Percentiles rank a stretch among this genome's conserved stretches.
phyloP scores from a whole-genome alignment of 2,888 invertebrate species.

The Microplitis deprimator region DNA sequence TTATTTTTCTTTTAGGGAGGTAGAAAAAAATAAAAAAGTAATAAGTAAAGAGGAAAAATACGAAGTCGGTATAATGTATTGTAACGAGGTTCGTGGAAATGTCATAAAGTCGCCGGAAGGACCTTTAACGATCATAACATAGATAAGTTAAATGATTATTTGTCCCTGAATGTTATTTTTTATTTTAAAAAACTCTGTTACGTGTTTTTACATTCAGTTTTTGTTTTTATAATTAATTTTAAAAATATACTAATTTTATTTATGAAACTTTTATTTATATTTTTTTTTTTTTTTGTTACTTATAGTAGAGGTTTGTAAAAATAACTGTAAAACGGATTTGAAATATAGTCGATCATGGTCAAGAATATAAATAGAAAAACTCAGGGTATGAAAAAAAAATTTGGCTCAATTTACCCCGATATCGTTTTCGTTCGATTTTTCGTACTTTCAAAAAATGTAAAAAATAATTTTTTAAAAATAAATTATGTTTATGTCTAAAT shows the following conservation, averaged over 20 bases:
- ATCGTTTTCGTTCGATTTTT: too few species aligned
- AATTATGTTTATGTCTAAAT: too few species aligned
- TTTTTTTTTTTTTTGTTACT: too few species aligned
- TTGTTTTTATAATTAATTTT: neutral
- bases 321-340: too few species aligned
- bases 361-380: too few species aligned
- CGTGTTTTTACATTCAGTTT: neutral
- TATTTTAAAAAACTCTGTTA: neutral
- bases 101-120: constrained; percentile 1
- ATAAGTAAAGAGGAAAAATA: neutral
- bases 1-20: neutral
- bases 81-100: neutral
- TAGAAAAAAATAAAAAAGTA: neutral
- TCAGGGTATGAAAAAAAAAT: too few species aligned
- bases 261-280: too few species aligned
- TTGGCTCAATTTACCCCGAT: too few species aligned
- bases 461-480: too few species aligned
- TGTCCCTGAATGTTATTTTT: neutral
- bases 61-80: neutral
- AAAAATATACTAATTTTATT: neutral
- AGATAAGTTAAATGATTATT: constrained; percentile 1
- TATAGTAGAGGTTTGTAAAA: too few species aligned
- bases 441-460: too few species aligned
- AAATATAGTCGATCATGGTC: too few species aligned
- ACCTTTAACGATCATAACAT: neutral